Conservation (phyloP, 2,113 vertebrate species). For the Pterocles gutturalis region DNA sequence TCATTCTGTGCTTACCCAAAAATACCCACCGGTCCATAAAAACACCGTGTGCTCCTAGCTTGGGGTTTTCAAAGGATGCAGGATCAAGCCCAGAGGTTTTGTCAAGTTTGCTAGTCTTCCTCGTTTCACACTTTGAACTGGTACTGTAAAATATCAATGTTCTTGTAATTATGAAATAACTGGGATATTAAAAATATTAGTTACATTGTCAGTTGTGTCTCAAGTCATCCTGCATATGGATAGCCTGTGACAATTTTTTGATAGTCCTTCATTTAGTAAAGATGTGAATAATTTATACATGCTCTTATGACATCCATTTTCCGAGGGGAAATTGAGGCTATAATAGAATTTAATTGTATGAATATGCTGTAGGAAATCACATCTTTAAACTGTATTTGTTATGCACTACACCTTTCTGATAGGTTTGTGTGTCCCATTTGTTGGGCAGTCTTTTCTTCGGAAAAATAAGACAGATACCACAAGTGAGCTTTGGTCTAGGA, state of each 20-base stretch:
- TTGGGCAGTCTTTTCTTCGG: neutral
- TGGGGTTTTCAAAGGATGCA: neutral
- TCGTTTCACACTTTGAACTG: neutral
- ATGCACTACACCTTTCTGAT: neutral
- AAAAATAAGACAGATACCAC: neutral
- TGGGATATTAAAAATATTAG: conserved; percentile 74
- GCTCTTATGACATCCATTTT: conserved; percentile 57
- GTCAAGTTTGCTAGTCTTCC: conserved; percentile 8
- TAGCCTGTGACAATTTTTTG: conserved; percentile 70
- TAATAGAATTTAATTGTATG: conserved; percentile 56
- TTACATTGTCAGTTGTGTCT: conserved; percentile 66
- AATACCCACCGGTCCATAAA: conserved; percentile 45
- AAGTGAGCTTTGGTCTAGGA: neutral
- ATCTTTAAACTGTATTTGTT: conserved; percentile 12
- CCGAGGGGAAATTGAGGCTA: conserved; percentile 28
- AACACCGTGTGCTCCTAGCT: neutral
- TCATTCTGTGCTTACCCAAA: conserved; percentile 61
- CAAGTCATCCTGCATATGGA: conserved; percentile 57
- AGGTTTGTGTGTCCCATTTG: neutral
- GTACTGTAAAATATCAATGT: neutral
- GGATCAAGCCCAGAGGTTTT: neutral
- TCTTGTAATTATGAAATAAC: conserved; percentile 61
- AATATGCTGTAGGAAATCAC: conserved; percentile 7
- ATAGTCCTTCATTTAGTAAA: conserved; percentile 69
- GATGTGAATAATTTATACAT: conserved; percentile 66